Conservation (phyloP, 2,113 vertebrate genomes). For the Aspiorhynchus laticeps region DNA sequence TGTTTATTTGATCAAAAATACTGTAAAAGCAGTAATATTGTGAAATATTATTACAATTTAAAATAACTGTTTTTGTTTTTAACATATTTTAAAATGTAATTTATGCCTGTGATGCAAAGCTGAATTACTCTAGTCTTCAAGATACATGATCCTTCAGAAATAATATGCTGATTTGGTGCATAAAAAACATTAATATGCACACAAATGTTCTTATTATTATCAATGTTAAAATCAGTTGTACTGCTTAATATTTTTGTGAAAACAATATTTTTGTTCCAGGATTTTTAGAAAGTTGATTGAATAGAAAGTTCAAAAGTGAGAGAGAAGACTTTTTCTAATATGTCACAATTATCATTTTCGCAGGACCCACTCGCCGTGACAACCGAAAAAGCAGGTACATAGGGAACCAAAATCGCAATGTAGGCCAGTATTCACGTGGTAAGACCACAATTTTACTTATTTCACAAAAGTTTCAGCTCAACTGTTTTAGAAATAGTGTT, state of each 20-base stretch:
- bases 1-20: background rate
- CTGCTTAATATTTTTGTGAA: background rate
- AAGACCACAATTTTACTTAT: background rate
- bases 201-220: background rate
- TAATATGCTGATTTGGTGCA: background rate
- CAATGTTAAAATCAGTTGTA: background rate
- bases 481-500: background rate
- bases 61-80: background rate
- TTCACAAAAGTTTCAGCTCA: background rate
- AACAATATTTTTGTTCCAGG: background rate
- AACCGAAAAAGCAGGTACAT: constrained; percentile 76
- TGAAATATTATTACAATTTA: background rate
- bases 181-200: background rate
- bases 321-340: background rate
- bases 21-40: background rate
- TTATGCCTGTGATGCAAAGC: background rate
- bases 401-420: constrained; percentile 29
- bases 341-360: background rate
- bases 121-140: background rate
- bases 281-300: no score
- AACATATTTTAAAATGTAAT: background rate
- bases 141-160: background rate
- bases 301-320: background rate
- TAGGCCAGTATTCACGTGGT: constrained; percentile 61
- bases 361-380: constrained; percentile 80